Evolutionary conservation across 2,797 vertebrate genomes (phyloP).

Genomic region (Fringilla coelebs): DNA sequence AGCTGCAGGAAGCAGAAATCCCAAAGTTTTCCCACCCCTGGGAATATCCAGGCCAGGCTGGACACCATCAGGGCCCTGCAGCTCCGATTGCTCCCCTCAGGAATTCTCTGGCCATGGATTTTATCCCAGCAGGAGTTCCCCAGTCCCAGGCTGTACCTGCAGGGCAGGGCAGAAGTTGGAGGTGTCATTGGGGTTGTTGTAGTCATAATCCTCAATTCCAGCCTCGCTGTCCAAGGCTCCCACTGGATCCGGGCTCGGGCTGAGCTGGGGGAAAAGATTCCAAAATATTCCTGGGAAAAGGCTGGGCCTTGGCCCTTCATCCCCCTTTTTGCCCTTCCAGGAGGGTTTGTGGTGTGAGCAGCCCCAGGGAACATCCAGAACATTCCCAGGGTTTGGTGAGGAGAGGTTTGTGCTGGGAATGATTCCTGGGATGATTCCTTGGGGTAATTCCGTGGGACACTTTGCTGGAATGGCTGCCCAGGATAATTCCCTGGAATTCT

Average conservation of each 20-base stretch:
- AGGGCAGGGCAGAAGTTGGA: slow-evolving; percentile 90
- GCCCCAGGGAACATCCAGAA: neutral
- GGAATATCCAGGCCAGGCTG: neutral
- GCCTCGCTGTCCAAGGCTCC: slow-evolving; percentile 75
- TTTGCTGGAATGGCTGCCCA: too few relatives aligned
- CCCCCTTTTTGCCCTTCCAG: neutral
- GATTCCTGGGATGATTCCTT: neutral
- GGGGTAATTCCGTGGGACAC: too few relatives aligned
- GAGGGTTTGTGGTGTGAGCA: neutral
- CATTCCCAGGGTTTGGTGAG: too few relatives aligned
- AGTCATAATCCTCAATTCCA: slow-evolving; percentile 87
- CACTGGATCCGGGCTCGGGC: slow-evolving; percentile 44
- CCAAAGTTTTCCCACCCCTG: neutral
- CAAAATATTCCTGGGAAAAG: neutral
- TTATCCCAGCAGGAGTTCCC: neutral
- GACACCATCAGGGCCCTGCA: neutral
- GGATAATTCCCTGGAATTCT: neutral
- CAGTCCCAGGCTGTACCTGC: slow-evolving; percentile 70
- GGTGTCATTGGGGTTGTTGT: slow-evolving; percentile 90
- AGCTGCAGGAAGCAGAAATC: neutral
- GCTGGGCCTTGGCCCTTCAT: neutral
- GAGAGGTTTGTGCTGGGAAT: neutral
- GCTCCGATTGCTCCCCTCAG: neutral
- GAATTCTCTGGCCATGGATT: neutral
- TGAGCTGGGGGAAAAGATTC: slow-evolving; percentile 69